Conservation (phyloP, 2,113 vertebrate genomes). For the Capreolus pygargus region DNA sequence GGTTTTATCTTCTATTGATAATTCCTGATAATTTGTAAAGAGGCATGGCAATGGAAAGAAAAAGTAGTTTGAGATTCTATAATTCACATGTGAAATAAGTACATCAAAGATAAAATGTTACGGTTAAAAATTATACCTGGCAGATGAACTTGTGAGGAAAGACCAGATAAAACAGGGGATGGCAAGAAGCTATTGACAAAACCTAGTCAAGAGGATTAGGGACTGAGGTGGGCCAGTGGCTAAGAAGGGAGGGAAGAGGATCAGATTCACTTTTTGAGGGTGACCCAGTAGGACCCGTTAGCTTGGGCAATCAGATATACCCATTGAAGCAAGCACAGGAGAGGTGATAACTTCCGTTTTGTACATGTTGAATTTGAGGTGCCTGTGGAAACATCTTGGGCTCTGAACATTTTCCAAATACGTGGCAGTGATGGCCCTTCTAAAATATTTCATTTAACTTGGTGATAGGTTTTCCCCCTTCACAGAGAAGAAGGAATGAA, state of each 20-base stretch:
- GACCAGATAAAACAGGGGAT: not conserved
- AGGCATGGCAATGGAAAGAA: not conserved
- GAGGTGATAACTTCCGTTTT: not conserved
- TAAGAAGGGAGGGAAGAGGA: not conserved
- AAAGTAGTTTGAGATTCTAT: not conserved
- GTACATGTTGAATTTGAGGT: not conserved
- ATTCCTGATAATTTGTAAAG: not conserved
- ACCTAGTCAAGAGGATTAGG: not conserved
- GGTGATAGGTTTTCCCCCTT: not conserved
- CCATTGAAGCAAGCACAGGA: not conserved
- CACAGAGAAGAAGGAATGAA: not conserved
- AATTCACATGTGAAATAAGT: not conserved
- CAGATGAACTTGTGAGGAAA: not conserved
- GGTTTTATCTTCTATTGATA: not conserved
- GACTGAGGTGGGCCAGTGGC: not conserved
- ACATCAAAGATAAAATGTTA: not conserved
- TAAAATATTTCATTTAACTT: not conserved
- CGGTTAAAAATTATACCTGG: not conserved
- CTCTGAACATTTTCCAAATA: conserved; percentile 28
- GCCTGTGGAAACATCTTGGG: not conserved
- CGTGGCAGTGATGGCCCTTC: not conserved
- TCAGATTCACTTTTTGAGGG: not conserved
- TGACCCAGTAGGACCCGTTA: not conserved
- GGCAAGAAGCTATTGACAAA: not conserved
- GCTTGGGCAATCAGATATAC: not conserved